Base-by-base conservation (phyloP, 2,888 invertebrate genomes). In the Dolomedes plantarius region DNA sequence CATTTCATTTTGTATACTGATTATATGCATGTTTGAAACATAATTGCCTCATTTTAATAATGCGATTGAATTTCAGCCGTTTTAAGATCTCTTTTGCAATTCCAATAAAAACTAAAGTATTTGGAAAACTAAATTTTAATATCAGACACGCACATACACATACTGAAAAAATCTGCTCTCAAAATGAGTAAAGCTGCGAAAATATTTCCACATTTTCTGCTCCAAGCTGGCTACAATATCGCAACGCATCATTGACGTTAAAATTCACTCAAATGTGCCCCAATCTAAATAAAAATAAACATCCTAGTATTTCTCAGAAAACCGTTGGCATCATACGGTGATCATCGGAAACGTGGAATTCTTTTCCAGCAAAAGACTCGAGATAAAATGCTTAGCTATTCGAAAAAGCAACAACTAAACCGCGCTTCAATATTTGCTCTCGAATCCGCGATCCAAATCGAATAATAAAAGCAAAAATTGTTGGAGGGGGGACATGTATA, bases 341-440 rank as follows among this genome's bases (percentile, higher is more conserved):
- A 56, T 19, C 56, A 56, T 56, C 11, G 46, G 16, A 16, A 46
- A 46, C 46, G 46, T 56, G 23, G 56, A 56, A 56, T 56, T 56
- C 56, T 56, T 56, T 56, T 23, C 3, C 23, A 56, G 56, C 56
- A 56, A 75, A 65, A 29, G 41, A 39, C 64, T 64, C 19, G 56
- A 65, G 75, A 75, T 75, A 75, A 75, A 73, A 75, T 64, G 27
- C 76, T 76, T 68, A 76, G 76, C 67, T 71, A 41, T 41, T 75
- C 50, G 19, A 50, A 50, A 67, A 56, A 41, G 46, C 68, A 41
- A n/a, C 65, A 79, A 69, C 69, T 69, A 79, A 79, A 79, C 79
- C 71, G 41, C 79, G 28, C 62, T 31, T 19, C 67, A 79, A 79
- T 79, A 79, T 79, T 79, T 79, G 79, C 72, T 79, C 71, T 79